phyloP scores from a whole-genome alignment of 2,797 vertebrate species.

The Choloepus didactylus region DNA sequence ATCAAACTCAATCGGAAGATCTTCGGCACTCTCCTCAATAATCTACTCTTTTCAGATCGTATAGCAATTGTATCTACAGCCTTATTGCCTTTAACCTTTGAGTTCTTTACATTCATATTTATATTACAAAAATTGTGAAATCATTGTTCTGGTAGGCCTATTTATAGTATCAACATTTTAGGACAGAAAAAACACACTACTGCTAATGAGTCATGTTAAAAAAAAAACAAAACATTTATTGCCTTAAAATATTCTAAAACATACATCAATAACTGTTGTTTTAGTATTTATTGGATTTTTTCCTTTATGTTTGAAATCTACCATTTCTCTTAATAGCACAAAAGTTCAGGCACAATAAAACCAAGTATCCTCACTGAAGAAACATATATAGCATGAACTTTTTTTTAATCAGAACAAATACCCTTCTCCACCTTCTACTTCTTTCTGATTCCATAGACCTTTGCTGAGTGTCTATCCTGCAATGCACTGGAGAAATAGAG shows the following conservation, averaged over 20 bases:
- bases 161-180: neutral
- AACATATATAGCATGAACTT: neutral
- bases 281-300: neutral
- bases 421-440: neutral
- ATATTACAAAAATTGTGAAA: conserved; percentile 7
- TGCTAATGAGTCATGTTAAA: conserved; percentile 1
- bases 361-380: neutral
- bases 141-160: neutral
- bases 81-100: neutral
- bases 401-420: neutral
- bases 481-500: neutral
- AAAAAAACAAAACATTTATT: conserved; percentile 14
- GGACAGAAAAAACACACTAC: neutral
- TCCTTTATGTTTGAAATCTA: neutral
- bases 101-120: conserved; percentile 15
- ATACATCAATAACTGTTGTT: neutral
- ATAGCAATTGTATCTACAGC: neutral
- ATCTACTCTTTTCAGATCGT: conserved; percentile 5
- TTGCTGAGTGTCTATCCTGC: neutral
- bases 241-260: conserved; percentile 32
- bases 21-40: neutral
- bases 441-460: neutral
- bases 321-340: conserved; percentile 19
- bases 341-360: neutral
- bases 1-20: neutral